These are phyloP conservation scores for Phrynocephalus versicolor DNA, from an alignment of 2,113 vertebrate species.

Conservation along the genomic window DNA sequence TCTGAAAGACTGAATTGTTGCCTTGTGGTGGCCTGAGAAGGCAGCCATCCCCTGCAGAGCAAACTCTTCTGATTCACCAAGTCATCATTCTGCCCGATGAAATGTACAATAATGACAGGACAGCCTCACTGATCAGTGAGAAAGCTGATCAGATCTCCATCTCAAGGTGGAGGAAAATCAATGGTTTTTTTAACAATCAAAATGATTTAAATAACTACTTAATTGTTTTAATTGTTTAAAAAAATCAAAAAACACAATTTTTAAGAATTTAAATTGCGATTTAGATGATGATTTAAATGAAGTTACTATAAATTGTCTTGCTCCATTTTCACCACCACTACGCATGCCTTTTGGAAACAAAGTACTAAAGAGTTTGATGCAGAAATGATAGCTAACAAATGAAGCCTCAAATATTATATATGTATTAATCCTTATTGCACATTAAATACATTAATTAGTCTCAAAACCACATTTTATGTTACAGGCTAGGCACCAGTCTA, in stretches of 20 bases:
- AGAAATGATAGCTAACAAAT: too few species aligned
- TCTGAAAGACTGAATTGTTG: background rate
- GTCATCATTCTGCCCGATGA: background rate
- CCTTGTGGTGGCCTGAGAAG: background rate
- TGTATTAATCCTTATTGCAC: too few species aligned
- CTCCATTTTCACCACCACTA: background rate
- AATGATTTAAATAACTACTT: too few species aligned
- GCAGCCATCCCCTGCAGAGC: background rate
- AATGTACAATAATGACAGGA: background rate
- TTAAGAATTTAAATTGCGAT: background rate
- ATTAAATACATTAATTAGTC: too few species aligned
- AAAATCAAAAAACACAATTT: too few species aligned
- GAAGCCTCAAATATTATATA: too few species aligned
- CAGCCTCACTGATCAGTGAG: background rate
- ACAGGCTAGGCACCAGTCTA: too few species aligned
- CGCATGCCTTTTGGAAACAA: background rate
- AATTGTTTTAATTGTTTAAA: too few species aligned
- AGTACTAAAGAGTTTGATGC: background rate
- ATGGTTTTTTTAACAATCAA: too few species aligned
- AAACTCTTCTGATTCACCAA: background rate
- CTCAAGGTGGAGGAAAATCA: too few species aligned
- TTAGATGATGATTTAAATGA: too few species aligned
- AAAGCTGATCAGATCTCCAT: background rate
- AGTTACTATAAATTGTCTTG: background rate
- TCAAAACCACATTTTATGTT: too few species aligned